Evolutionary conservation across 2,113 vertebrate species (phyloP).

Genomic region (Pseudois nayaur): DNA sequence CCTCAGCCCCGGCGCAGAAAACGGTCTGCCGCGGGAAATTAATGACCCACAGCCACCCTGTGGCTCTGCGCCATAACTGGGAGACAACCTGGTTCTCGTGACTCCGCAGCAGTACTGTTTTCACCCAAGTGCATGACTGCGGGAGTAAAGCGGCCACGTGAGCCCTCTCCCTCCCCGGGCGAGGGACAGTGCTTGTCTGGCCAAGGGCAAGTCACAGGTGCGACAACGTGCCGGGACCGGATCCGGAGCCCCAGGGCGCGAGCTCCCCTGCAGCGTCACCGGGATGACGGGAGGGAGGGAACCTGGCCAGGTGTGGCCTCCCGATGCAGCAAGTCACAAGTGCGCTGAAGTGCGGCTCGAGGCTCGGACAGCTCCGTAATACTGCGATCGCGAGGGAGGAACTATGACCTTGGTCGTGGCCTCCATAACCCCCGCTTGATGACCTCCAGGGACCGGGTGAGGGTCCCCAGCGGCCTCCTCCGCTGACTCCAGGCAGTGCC

Average conservation of each 20-base stretch:
- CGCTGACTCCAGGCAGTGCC: rapidly evolving
- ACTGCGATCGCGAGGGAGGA: neutral
- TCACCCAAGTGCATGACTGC: constrained; percentile 25
- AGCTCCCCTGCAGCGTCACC: neutral
- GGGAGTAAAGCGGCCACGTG: constrained; percentile 19
- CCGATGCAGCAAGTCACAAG: neutral
- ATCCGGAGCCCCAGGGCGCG: neutral
- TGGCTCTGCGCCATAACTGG: constrained; percentile 1
- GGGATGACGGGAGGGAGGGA: neutral
- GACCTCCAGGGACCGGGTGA: neutral
- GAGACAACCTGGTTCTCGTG: constrained; percentile 13
- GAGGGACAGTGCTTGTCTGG: neutral
- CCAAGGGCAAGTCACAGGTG: constrained; percentile 40
- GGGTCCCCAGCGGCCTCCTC: neutral
- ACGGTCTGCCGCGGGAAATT: neutral
- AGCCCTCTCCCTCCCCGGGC: neutral
- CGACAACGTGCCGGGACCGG: neutral
- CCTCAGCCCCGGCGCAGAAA: neutral
- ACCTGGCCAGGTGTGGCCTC: neutral
- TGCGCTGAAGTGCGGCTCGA: neutral
- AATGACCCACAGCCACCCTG: neutral
- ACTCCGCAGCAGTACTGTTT: neutral
- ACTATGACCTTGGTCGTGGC: neutral
- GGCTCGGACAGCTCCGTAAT: neutral
- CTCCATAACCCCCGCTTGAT: neutral